phyloP scores from a whole-genome alignment of 2,113 vertebrate genomes.

The Takifugu bimaculatus region DNA sequence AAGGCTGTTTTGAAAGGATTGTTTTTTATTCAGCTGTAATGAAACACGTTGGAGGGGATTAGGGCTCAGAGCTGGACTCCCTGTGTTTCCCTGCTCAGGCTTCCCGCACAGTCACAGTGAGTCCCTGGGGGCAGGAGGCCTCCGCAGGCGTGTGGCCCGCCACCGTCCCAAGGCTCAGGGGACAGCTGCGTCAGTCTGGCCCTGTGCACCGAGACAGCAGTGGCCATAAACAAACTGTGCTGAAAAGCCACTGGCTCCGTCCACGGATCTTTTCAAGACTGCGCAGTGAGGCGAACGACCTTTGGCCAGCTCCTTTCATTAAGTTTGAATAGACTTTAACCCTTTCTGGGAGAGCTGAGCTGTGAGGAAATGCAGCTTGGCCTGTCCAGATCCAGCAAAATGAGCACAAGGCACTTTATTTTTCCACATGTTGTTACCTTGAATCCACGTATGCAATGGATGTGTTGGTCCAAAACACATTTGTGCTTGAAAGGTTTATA shows the following conservation, averaged over 20 bases:
- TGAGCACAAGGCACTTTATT: conserved; percentile 6
- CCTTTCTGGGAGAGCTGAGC: conserved; percentile 6
- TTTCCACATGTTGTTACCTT: conserved; percentile 4
- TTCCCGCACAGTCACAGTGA: conserved; percentile 34
- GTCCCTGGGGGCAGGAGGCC: conserved; percentile 35
- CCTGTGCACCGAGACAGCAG: conserved; percentile 51
- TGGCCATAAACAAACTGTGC: conserved; percentile 72
- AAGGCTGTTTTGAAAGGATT: conserved; percentile 56
- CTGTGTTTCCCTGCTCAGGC: conserved; percentile 12
- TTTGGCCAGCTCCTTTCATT: conserved; percentile 37
- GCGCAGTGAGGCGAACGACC: conserved; percentile 25
- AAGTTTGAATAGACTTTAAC: conserved; percentile 33
- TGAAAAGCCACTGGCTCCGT: conserved; percentile 59
- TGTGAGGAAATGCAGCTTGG: conserved; percentile 15
- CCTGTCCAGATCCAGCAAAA: conserved; percentile 12
- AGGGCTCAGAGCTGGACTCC: conserved; percentile 9
- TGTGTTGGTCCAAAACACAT: background rate
- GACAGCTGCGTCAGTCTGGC: conserved; percentile 66
- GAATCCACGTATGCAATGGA: background rate
- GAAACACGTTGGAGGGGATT: conserved; percentile 32
- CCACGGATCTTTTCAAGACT: conserved; percentile 52
- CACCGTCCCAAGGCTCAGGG: conserved; percentile 36
- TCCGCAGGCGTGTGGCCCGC: conserved; percentile 45
- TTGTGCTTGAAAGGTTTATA: background rate
- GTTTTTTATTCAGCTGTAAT: conserved; percentile 47